A percentile compares a stretch with the other conserved stretches of the same genome.
These are phyloP conservation scores for Mesorhabditis sp. DNA, from an alignment of 2,888 invertebrate species.

Conservation along the genomic window DNA sequence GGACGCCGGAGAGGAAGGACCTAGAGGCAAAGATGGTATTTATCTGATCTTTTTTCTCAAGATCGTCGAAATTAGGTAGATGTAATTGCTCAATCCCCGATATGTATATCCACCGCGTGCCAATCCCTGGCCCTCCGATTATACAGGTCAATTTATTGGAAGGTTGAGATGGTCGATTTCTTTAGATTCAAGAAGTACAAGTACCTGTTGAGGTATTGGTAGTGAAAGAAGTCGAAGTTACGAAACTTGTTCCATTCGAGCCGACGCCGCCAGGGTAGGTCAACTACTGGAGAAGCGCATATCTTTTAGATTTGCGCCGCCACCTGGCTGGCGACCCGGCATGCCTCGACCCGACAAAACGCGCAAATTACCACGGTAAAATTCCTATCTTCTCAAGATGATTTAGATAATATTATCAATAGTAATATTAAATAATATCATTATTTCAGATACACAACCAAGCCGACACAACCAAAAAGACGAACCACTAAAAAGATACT, in stretches of 20 bases:
- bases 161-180: not conserved
- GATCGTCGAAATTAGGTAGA: conserved; percentile 19
- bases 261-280: conserved; percentile 53
- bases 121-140: conserved; percentile 54
- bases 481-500: conserved; percentile 18
- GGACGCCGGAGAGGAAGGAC: conserved; percentile 44
- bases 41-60: not conserved
- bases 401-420: not conserved
- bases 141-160: conserved; percentile 36
- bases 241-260: conserved; percentile 52
- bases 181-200: conserved; percentile 49
- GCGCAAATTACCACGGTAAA: conserved; percentile 32
- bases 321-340: conserved; percentile 52
- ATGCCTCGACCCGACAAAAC: conserved; percentile 53
- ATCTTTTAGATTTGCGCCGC: conserved; percentile 39
- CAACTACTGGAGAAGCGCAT: too few relatives aligned
- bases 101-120: conserved; percentile 52
- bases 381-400: not conserved
- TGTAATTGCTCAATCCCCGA: conserved; percentile 56
- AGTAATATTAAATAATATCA: too few relatives aligned
- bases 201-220: conserved; percentile 56
- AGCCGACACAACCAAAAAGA: conserved; percentile 26
- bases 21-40: conserved; percentile 40
- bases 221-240: conserved; percentile 56
- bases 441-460: conserved; percentile 8